Evolutionary conservation across 1,140 invertebrate genomes (phyloP), one percentile per base, ranked within the genome.

Genomic region (Wiebesia pumilae): DNA sequence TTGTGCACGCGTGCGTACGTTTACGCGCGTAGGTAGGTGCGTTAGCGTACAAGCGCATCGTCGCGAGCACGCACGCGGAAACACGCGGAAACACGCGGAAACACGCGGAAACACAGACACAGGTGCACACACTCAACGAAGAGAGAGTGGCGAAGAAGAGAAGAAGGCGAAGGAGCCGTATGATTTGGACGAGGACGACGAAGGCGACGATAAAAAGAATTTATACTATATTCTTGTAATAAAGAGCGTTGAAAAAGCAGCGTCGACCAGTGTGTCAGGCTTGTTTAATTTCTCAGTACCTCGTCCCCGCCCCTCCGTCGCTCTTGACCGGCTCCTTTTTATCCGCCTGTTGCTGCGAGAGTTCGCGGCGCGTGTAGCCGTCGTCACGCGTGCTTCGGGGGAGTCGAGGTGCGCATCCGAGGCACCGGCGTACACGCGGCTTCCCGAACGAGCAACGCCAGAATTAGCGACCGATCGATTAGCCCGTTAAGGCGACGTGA

Each of bases 221-320:
- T 94, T 93, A 93, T 94, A 93, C 93, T 94, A 93, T 94, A 94
- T 94, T 94, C 90, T 94, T 94, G 90, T 93, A 94, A 94, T 94
- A 94, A 94, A 94, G 93, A 85, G 38, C 62, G 84, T 89, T 89
- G 51, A 89, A 89, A 92, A 90, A 89, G 86, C 62, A 88, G 35
- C 35, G 33, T 21, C 35, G 51, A 67, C 38, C n/a, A 27, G 35
- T 79, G 35, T 47, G 24, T 40, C 54, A 47, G n/a, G 14, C 19
- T 65, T 65, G 77, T 75, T 84, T 65, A 3, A 73, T 65, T 71
- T 47, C 7, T n/a, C n/a, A n/a, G n/a, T n/a, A n/a, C n/a, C n/a
- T 27, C 21, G 40, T 43, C 0, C 40, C 65, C 33, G 35, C 80
- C 38, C 40, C 3, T 3, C 67, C 43, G n/a, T 14, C 40, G 67